A percentile compares a stretch with the other conserved stretches of the same genome.
phyloP scores from a whole-genome alignment of 2,888 invertebrate species.

The Drosophila colorata region DNA sequence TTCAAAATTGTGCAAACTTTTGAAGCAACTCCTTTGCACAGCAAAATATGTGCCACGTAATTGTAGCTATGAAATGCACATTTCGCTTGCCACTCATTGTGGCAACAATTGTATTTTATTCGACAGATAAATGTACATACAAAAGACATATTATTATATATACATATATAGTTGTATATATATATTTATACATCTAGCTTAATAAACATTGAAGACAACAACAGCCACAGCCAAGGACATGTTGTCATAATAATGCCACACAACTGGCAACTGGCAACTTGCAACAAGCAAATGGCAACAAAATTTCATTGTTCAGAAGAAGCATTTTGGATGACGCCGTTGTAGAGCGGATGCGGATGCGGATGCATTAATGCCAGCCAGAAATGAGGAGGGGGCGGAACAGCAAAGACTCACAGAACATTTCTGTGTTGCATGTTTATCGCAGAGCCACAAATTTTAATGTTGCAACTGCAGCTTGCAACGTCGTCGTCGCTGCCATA shows the following conservation, averaged over 20 bases:
- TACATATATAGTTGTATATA: constrained; percentile 1
- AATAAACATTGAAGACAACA: constrained; percentile 21
- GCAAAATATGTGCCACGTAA: neutral
- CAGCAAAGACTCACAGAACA: neutral
- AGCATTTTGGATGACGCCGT: constrained; percentile 34
- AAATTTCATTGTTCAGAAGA: constrained; percentile 52
- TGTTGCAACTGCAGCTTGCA: constrained; percentile 47
- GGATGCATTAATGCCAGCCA: constrained; percentile 55
- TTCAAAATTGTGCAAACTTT: neutral
- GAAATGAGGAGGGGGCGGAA: no score
- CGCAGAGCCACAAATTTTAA: constrained; percentile 47
- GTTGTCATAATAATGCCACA: constrained; percentile 53
- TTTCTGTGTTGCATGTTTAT: constrained; percentile 44
- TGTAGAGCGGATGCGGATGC: constrained; percentile 13
- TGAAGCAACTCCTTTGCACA: neutral
- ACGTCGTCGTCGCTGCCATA: constrained; percentile 16
- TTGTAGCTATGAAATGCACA: constrained; percentile 8
- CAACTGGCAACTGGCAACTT: constrained; percentile 33
- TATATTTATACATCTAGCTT: constrained; percentile 23
- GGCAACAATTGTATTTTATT: constrained; percentile 26
- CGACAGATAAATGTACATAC: constrained; percentile 3
- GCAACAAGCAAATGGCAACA: constrained; percentile 32
- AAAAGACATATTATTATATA: neutral
- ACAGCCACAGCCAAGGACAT: constrained; percentile 42
- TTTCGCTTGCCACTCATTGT: constrained; percentile 14